phyloP scores from a whole-genome alignment of 2,113 vertebrate species.

The Lophochroa leadbeateri region DNA sequence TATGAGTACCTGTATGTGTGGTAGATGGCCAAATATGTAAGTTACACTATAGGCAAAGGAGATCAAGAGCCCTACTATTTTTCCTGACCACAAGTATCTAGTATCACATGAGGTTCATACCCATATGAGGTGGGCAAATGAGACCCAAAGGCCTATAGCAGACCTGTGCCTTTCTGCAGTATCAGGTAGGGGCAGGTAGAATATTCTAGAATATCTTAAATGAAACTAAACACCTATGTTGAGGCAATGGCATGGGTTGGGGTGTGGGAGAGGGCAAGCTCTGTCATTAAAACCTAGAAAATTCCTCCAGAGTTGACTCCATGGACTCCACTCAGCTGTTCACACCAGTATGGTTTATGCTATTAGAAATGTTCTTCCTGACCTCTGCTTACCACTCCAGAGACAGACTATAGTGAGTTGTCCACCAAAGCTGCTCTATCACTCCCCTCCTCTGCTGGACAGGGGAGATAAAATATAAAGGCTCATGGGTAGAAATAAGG shows the following conservation, averaged over 20 bases:
- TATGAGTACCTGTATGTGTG: not conserved
- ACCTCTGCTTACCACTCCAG: not conserved
- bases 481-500: not conserved
- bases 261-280: not conserved
- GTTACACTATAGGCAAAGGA: not conserved
- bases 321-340: not conserved
- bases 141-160: not conserved
- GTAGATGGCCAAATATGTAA: not conserved
- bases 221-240: not conserved
- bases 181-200: not conserved
- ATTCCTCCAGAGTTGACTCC: not conserved
- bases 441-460: not conserved
- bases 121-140: not conserved
- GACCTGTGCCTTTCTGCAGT: not conserved
- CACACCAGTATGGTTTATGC: not conserved
- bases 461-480: not conserved
- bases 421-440: not conserved
- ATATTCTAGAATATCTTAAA: not conserved
- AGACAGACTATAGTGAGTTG: not conserved
- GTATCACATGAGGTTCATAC: not conserved
- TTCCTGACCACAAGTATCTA: not conserved
- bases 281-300: not conserved
- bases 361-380: not conserved
- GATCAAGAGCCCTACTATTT: not conserved
- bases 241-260: not conserved